Base-by-base conservation (phyloP, 2,113 vertebrate genomes). In the Trinectes maculatus region DNA sequence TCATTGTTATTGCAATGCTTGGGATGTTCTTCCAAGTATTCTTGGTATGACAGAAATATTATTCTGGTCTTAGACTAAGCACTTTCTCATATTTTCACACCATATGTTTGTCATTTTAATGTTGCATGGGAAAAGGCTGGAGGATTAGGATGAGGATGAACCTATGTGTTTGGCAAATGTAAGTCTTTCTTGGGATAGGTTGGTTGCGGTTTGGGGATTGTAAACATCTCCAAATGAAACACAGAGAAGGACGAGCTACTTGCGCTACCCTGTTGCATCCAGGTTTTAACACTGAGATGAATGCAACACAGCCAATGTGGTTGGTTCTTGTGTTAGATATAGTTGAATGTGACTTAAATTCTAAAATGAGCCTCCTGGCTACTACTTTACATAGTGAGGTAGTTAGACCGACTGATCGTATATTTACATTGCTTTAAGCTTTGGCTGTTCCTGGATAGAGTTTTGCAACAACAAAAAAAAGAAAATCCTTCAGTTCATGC, bases 401-500 rank as follows among this genome's bases (percentile, higher is more conserved):
- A n/a, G n/a, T n/a, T n/a, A n/a, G n/a, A n/a, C n/a, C n/a, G n/a
- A n/a, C n/a, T n/a, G n/a, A n/a, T n/a, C n/a, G n/a, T n/a, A n/a
- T 31, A 8, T 31, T 31, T 31, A 31, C 29, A 2, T 9, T 42
- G 18, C 8, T 42, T 3, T 9, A 18, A 42, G n/a, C 39, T 42
- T 8, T 33, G 1, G 1, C 5, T 42, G 15, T 29, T 26, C 0
- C 0, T 13, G 6, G 16, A 4, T 42, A 4, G 26, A 19, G 3
- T 36, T 57, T 34, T 29, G 6, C 2, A 8, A 40, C n/a, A n/a
- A n/a, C n/a, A 37, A 0, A 8, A 1, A n/a, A n/a, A n/a, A n/a
- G n/a, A n/a, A n/a, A n/a, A n/a, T n/a, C n/a, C n/a, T n/a, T 59
- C 33, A 28, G 2, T 43, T 26, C 18, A 43, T 55, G 24, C 59